Conservation (phyloP, 2,888 invertebrate genomes). For the Magallana nippona region DNA sequence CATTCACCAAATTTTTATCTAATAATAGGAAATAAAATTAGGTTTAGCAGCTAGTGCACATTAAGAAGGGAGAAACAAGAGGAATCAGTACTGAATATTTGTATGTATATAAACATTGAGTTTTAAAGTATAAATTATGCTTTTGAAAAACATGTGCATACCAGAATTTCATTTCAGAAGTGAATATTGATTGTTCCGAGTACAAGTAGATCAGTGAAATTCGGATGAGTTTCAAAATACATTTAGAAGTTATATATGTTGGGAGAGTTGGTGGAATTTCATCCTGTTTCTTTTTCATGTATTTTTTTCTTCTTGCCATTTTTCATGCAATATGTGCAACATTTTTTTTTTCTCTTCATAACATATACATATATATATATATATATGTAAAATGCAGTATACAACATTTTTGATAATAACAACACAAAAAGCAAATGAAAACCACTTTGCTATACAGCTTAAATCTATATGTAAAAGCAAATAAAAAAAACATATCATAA, state of each 20-base stretch:
- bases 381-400: not conserved
- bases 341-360: not conserved
- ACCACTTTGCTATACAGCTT: not conserved
- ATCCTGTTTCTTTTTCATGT: not conserved
- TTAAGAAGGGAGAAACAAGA: no score
- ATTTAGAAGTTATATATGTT: not conserved
- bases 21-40: no score
- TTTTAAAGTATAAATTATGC: no score
- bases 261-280: slow-evolving; percentile 40
- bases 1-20: no score
- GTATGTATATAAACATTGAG: no score
- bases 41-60: no score
- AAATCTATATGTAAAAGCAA: not conserved
- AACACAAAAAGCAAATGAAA: not conserved
- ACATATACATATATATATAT: not conserved
- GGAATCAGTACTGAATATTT: no score
- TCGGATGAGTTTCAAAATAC: no score
- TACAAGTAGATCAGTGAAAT: no score
- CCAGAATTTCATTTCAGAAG: slow-evolving; percentile 19
- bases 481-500: not conserved
- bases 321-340: slow-evolving; percentile 18
- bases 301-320: slow-evolving; percentile 1
- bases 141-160: not conserved
- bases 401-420: slow-evolving; percentile 6
- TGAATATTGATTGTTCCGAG: not conserved